A percentile compares a stretch with the other conserved stretches of the same genome.
Evolutionary conservation across 2,113 vertebrate genomes (phyloP).

Genomic region (Muntiacus reevesi): DNA sequence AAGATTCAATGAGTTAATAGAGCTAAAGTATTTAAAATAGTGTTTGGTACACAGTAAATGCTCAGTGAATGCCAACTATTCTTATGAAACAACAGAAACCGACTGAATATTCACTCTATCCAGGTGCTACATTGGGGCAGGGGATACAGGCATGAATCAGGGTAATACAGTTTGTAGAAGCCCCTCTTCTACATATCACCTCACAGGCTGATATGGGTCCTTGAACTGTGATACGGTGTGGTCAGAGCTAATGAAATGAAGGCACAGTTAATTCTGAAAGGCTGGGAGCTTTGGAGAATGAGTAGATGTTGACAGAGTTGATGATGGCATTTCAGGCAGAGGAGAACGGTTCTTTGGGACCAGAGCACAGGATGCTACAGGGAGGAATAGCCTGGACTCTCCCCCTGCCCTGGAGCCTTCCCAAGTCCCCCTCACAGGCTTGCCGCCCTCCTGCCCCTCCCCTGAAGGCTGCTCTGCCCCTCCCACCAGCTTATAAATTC

Average conservation of each 20-base stretch:
- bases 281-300: background rate
- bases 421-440: background rate
- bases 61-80: background rate
- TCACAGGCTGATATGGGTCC: background rate
- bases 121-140: background rate
- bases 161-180: background rate
- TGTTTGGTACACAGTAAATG: background rate
- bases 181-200: background rate
- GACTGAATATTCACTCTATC: background rate
- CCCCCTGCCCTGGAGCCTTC: too few species aligned
- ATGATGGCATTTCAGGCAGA: background rate
- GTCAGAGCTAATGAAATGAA: background rate
- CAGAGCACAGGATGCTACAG: background rate
- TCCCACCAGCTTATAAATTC: background rate
- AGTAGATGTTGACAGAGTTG: background rate
- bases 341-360: background rate
- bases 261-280: background rate
- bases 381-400: background rate
- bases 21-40: background rate
- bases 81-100: background rate
- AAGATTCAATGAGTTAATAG: background rate
- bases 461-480: background rate
- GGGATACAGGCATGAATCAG: background rate
- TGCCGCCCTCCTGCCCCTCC: background rate
- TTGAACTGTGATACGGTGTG: background rate